These are phyloP conservation scores for Paracanthobrama guichenoti DNA, from an alignment of 2,113 vertebrate genomes.

Conservation along the genomic window DNA sequence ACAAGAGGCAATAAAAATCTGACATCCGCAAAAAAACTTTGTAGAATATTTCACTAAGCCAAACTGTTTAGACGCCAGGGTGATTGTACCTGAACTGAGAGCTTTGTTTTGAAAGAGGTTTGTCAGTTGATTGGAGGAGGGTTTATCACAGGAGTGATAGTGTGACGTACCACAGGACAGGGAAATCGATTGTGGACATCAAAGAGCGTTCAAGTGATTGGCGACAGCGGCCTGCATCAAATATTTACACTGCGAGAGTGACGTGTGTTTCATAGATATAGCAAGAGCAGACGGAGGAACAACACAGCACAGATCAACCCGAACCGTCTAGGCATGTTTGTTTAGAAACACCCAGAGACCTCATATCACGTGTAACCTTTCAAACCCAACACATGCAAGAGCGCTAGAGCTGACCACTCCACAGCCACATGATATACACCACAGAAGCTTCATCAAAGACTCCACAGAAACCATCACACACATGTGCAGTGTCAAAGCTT, in stretches of 20 bases:
- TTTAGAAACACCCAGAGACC: conserved; percentile 39
- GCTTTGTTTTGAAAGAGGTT: conserved; percentile 31
- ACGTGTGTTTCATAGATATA: conserved; percentile 44
- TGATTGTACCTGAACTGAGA: background rate
- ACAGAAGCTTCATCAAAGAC: background rate
- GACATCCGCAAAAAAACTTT: background rate
- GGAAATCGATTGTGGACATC: conserved; percentile 49
- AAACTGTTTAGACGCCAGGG: background rate
- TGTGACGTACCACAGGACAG: conserved; percentile 40
- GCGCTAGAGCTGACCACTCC: background rate
- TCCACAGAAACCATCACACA: background rate
- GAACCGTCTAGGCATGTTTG: conserved; percentile 41
- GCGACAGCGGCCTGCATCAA: conserved; percentile 48
- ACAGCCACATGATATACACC: background rate
- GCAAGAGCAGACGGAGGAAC: conserved; percentile 32
- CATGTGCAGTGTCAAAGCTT: background rate
- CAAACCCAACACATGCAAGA: background rate
- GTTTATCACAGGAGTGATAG: conserved; percentile 38
- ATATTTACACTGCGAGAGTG: conserved; percentile 56
- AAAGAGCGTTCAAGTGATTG: conserved; percentile 46
- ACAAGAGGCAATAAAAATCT: background rate
- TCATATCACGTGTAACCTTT: conserved; percentile 24
- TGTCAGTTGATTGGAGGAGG: conserved; percentile 34
- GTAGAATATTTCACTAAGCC: background rate
- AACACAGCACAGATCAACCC: conserved; percentile 35